Percentiles rank a stretch among this genome's conserved stretches.
Evolutionary conservation across 2,888 invertebrate genomes (phyloP).

Genomic region (Aplocera efformata): DNA sequence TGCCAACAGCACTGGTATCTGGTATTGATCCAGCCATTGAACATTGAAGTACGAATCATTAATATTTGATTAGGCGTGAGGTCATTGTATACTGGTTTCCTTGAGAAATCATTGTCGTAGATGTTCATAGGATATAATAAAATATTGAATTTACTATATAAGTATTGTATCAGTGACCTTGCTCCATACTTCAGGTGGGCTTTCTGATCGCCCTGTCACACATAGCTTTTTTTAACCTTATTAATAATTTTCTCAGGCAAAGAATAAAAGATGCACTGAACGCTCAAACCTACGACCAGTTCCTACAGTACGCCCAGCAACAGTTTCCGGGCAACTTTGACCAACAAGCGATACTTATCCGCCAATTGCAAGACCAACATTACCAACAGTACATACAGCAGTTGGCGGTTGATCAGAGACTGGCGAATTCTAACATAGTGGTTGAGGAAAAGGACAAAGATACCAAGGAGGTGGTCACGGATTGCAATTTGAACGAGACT

Average conservation of each 20-base stretch:
- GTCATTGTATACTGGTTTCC: too few species aligned
- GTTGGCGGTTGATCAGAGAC: conserved; percentile 80
- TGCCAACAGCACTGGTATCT: not conserved
- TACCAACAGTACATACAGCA: conserved; percentile 99
- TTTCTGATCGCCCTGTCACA: too few species aligned
- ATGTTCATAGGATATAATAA: too few species aligned
- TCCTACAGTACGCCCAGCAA: conserved; percentile 95
- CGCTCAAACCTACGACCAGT: conserved; percentile 93
- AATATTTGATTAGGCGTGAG: not conserved
- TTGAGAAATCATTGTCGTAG: too few species aligned
- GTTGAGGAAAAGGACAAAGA: conserved; percentile 32
- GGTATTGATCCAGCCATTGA: not conserved
- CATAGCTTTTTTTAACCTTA: not conserved
- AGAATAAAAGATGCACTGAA: conserved; percentile 98
- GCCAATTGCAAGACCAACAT: conserved; percentile 98
- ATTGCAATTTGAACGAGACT: conserved; percentile 61
- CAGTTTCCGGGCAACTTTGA: conserved; percentile 92
- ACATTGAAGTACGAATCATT: not conserved
- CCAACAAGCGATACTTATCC: conserved; percentile 95
- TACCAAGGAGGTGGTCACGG: conserved; percentile 41
- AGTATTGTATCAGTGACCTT: too few species aligned
- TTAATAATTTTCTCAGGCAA: conserved; percentile 70
- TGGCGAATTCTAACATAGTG: conserved; percentile 56
- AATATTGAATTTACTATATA: too few species aligned
- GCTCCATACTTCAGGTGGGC: too few species aligned